Conservation (phyloP, 1,140 invertebrate species). For the Euwallacea fornicatus region DNA sequence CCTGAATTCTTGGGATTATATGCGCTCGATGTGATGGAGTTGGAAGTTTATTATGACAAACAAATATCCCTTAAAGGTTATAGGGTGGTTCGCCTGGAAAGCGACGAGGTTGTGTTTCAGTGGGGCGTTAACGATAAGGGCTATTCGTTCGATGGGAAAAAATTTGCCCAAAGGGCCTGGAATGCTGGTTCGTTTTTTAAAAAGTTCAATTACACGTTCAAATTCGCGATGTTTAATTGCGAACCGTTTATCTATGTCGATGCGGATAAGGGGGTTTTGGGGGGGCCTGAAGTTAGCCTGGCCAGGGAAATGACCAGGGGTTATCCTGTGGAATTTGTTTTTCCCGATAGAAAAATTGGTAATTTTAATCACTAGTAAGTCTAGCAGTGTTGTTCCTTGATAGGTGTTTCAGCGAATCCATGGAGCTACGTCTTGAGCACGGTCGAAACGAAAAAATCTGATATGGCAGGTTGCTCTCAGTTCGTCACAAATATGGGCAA, state of each 20-base stretch:
- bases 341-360: conserved; percentile 2
- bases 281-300: conserved; percentile 17
- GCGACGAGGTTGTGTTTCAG: conserved; percentile 11
- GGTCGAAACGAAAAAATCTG: conserved; percentile 1
- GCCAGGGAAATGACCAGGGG: conserved; percentile 12
- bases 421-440: conserved; percentile 8
- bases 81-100: not conserved
- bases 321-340: conserved; percentile 1
- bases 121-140: not conserved
- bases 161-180: conserved; percentile 4
- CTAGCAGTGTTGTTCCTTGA: not conserved
- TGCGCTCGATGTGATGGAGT: conserved; percentile 16
- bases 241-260: conserved; percentile 23
- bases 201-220: conserved; percentile 11
- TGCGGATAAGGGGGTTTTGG: not conserved
- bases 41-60: not conserved
- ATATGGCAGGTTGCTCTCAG: conserved; percentile 27
- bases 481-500: conserved; percentile 9
- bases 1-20: conserved; percentile 6
- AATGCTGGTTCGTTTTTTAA: not conserved
- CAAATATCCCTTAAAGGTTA: not conserved
- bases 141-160: conserved; percentile 9
- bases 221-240: conserved; percentile 25
- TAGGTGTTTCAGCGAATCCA: conserved; percentile 8
- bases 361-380: not conserved